Evolutionary conservation across 2,888 invertebrate species (phyloP), one percentile per base, ranked within the genome.

Genomic region (Lomographa bimaculata): DNA sequence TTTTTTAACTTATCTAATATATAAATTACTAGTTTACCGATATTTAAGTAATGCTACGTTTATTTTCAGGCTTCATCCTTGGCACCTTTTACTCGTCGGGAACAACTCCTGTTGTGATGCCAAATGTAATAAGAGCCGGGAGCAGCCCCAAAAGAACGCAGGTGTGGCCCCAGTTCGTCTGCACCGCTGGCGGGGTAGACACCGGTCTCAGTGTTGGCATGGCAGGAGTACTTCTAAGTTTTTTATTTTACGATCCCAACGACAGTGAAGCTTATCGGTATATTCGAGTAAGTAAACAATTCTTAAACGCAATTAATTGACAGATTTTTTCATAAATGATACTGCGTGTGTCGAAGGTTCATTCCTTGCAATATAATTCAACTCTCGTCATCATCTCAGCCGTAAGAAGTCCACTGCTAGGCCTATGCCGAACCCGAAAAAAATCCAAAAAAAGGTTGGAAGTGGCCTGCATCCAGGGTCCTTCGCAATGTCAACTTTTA

Each of bases 71-170:
- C 30, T 42, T 54, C 34, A 33, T 52, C 40, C 39, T 53, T 4
- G 86, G 86, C 1, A 67, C 85, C 1, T 64, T 83, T 6, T 85
- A 83, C 53, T 77, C 83, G 0, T 86, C 87, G n/a, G 69, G 85
- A 1, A 81, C 86, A 2, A 78, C 77, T 50, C 76, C 85, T 0
- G 73, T 87, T 7, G 55, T 86, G 28, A 79, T 85, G 78, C 80
- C 83, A 0, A 59, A 73, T 1, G 76, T 89, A n/a, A 41, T 57
- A 3, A 58, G 63, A 25, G 61, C 73, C 16, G 68, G 73, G 8
- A 45, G 48, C 0, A 50, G 54, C 18, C 64, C 65, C 6, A 54
- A 53, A 18, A 57, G 72, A 23, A 53, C 51, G 1, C 67, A 72
- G 17, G 78, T 80, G 57, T 85, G 85, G 86, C 65, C 78, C 1